Base-by-base conservation (phyloP, 1,140 invertebrate species). In the Calliphora vicina region DNA sequence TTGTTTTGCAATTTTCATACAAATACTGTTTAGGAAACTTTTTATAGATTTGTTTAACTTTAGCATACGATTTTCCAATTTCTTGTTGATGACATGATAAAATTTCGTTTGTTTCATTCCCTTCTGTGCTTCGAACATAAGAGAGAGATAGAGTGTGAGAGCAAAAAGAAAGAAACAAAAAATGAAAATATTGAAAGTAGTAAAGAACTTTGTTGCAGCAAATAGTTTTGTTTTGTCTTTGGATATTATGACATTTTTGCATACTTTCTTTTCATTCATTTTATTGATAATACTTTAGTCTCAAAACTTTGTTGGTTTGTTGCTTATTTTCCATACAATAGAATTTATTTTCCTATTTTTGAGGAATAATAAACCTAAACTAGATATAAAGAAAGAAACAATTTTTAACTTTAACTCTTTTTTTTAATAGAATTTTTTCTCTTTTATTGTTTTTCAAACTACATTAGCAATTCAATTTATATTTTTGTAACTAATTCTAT, bases 31-130 rank as follows among this genome's bases (percentile, higher is more conserved):
- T 25, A 25, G 74, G 2, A 45, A 78, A 78, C n/a, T 50, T 43
- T 82, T 82, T 73, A 29, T 50, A 27, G 42, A 25, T 27, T 15
- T 50, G 9, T 72, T 20, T 45, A 57, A 78, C 26, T 35, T 78
- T 83, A 27, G 74, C 26, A 78, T 78, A 83, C 81, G 43, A 82
- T 83, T 83, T 78, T 78, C 35, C 74, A 78, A 78, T 78, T 78
- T 78, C 74, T 78, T 43, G 74, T 78, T 78, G 74, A 78, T 78
- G 74, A 78, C 74, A 78, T 78, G 74, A 78, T 78, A 78, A 78
- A 78, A 78, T 43, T 78, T 78, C 74, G 42, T 43, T 67, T 67
- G 61, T 13, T 78, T 43, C 35, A 35, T 35, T 35, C 17, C 26
- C 72, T 74, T 17, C 27, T 8, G 20, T 26, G n/a, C 35, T 35